phyloP scores from a whole-genome alignment of 1,140 invertebrate genomes.

The Thalassaphorura encarpata region DNA sequence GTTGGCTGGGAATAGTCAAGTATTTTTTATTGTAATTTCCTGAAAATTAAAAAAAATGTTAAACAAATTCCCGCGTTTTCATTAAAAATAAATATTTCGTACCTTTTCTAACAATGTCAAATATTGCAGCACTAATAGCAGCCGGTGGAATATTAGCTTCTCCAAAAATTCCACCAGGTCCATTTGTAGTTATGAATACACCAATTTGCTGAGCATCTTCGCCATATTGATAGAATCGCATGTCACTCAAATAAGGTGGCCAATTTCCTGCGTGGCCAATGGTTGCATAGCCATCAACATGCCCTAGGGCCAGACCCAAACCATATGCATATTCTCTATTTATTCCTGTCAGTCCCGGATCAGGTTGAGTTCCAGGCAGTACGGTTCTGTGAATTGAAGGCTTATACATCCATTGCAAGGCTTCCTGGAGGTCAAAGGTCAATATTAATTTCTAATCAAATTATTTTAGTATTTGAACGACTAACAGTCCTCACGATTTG shows the following conservation, averaged over 20 bases:
- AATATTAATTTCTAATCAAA: too few relatives aligned
- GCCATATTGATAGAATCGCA: neutral
- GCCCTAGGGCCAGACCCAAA: neutral
- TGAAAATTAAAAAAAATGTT: too few relatives aligned
- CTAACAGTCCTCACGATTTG: too few relatives aligned
- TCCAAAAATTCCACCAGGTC: neutral
- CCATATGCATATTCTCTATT: neutral
- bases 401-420: neutral
- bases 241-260: neutral
- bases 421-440: too few relatives aligned
- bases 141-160: neutral
- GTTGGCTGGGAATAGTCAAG: too few relatives aligned
- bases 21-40: too few relatives aligned
- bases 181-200: constrained; percentile 4
- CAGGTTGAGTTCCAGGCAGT: neutral
- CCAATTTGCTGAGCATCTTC: too few relatives aligned
- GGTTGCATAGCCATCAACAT: neutral
- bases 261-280: neutral
- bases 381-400: neutral
- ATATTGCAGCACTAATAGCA: constrained; percentile 1
- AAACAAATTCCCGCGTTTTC: too few relatives aligned
- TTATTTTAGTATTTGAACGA: too few relatives aligned
- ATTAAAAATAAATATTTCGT: neutral
- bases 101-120: constrained; percentile 1
- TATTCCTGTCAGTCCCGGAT: neutral